Evolutionary conservation across 2,888 invertebrate species (phyloP), one percentile per base, ranked within the genome.

Genomic region (Choristoneura rosaceana): DNA sequence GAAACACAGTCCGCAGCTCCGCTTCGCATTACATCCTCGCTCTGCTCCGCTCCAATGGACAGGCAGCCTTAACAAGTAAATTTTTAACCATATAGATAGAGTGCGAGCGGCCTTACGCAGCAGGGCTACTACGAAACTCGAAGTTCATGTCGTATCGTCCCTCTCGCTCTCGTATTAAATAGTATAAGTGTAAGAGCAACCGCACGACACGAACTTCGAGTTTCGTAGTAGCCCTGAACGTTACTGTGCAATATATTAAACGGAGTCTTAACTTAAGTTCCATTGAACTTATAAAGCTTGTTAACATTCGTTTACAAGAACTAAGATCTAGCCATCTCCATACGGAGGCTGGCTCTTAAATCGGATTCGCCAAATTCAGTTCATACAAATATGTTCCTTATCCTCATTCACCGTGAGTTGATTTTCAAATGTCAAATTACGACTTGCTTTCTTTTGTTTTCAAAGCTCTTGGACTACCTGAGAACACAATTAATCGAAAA

Each of bases 241-340:
- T n/a, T n/a, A 45, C 34, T 59, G 33, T 59, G 34, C 25, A 66
- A 14, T 45, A 45, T 65, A 52, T 3, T 47, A 65, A 38, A 52
- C 15, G 4, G 50, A 17, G 15, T 52, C 15, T 52, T 15, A n/a
- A 14, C 15, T 52, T 15, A n/a, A 14, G 47, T 47, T 47, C 50
- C 15, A 43, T 3, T 12, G 50, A 45, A 64, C 34, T 64, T 52
- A n/a, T 47, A 45, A 34, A 64, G 50, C 64, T 64, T 64, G 64
- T 64, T 64, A 64, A 64, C 64, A 50, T 52, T 50, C 50, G 50
- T 64, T 64, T 52, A 64, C 64, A 52, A 45, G 64, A 64, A 52
- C 15, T 38, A 50, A 50, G 38, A 50, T 15, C 50, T 64, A 50
- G 50, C 47, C n/a, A 38, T 50, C 64, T 38, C 64, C 15, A 15